Evolutionary conservation across 2,113 vertebrate genomes (phyloP), one percentile per base, ranked within the genome.

Genomic region (Melanostigma gelatinosum): DNA sequence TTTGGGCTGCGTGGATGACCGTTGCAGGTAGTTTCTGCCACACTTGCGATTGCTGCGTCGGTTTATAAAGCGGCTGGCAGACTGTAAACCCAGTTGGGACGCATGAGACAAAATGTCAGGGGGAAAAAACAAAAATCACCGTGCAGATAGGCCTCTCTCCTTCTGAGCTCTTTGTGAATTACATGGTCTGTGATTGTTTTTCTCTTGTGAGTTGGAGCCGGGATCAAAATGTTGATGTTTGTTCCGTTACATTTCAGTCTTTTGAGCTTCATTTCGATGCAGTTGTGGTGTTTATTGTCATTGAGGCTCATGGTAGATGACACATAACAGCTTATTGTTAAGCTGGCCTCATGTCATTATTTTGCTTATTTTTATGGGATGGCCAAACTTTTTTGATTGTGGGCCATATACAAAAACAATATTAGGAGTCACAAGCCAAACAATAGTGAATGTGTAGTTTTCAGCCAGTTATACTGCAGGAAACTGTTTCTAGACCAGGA

Each of bases 151-250:
- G 27, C 8, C 36, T 66, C 70, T 63, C 50, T 67, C 61, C 20
- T 4, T 40, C 40, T 60, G 20, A 66, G 34, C 58, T 63, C 38
- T 58, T 9, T 34, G 50, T 74, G 78, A 86, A 85, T 85, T 78
- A 83, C 80, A 54, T 44, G 81, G 50, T 78, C 24, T 71, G 66
- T 75, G 85, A 85, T 82, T 85, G 80, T 44, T 75, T 89, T 80
- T 66, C 13, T 77, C 54, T 63, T 34, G 11, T 22, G 38, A 85
- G 83, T 71, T 83, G 15, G 18, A 0, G 16, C 15, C 62, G 0
- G 7, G 24, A 60, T 70, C 34, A 81, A 61, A 50, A 38, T 46
- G 63, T 62, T 75, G 22, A 32, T 18, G 15, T 54, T 70, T 67
- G 18, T 44, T 76, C n/a, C 0, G 24, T 60, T 68, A 1, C 42